Evolutionary conservation across 2,888 invertebrate species (phyloP), one percentile per base, ranked within the genome.

Genomic region (Sycophila texana): DNA sequence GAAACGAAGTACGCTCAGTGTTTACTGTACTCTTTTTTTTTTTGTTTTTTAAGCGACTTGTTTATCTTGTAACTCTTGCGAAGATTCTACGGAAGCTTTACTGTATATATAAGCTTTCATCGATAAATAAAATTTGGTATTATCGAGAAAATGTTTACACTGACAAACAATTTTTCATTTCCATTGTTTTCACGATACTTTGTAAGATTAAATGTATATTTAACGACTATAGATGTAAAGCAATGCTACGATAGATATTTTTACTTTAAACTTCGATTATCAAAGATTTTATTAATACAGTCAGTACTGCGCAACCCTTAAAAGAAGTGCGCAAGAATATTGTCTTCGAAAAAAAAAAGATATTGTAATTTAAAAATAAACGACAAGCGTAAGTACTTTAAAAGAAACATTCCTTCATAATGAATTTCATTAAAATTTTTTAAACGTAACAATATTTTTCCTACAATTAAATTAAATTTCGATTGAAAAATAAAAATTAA

Each of bases 381-480:
- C 47, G 57, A 20, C 70, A 65, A 51, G 39, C 70, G 51, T 74
- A 79, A 71, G 67, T 74, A 74, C 68, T 74, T 68, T 70, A n/a
- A 26, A 60, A 75, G 67, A 26, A 68, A 67, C 63, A 74, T 68
- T 78, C 63, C 63, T 70, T n/a, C 57, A 65, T 67, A 22, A 67
- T 66, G 4, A 2, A 12, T 16, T 51, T 53, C 47, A 5, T 30
- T 53, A 10, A 13, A 47, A 26, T 26, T 1, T 47, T 47, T 13
- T 3, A 53, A 53, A 53, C 14, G 7, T 7, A 39, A 39, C 7
- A 7, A 39, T 39, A 10, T 39, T 39, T 39, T 39, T 39, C 10
- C 1, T 39, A 39, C 10, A 39, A 7, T 39, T 39, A 10, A 39
- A 7, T 39, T 39, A 30, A 5, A 16, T 10, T 61, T 60, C 26